Evolutionary conservation across 2,797 vertebrate genomes (phyloP).

Genomic region (Bradypodion pumilum): DNA sequence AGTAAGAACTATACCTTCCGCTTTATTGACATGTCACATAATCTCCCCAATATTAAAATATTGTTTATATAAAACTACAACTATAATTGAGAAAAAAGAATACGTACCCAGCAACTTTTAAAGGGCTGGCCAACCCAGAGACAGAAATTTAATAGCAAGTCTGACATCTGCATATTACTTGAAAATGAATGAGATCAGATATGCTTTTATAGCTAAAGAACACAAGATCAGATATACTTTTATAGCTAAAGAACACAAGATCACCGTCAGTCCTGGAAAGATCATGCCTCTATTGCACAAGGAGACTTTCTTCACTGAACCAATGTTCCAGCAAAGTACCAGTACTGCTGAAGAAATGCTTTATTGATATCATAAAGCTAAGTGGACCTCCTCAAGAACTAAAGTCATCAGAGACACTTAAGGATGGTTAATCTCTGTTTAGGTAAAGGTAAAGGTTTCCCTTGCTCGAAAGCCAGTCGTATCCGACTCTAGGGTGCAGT

Average conservation of each 20-base stretch:
- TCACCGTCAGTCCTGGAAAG: not conserved
- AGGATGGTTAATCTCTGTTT: not conserved
- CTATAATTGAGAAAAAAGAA: not conserved
- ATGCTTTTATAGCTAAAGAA: not conserved
- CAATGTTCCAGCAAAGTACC: not conserved
- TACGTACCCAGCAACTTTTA: not conserved
- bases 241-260: not conserved
- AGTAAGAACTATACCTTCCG: not conserved
- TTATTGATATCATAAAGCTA: conserved; percentile 19
- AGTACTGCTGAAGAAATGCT: not conserved
- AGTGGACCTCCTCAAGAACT: conserved; percentile 11
- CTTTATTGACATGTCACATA: not conserved
- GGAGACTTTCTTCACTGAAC: conserved; percentile 6
- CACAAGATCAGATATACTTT: not conserved
- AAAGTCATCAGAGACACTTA: not conserved
- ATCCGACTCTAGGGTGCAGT: too few species aligned
- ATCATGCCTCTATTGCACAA: not conserved
- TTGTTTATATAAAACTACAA: not conserved
- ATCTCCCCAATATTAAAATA: not conserved
- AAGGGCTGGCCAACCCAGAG: not conserved
- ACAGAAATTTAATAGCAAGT: not conserved
- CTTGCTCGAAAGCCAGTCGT: too few species aligned
- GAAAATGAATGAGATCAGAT: conserved; percentile 10
- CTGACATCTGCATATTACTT: not conserved
- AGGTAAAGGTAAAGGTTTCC: too few species aligned